Evolutionary conservation across 2,797 vertebrate genomes (phyloP), one percentile per base, ranked within the genome.

Genomic region (Borostomias antarcticus): DNA sequence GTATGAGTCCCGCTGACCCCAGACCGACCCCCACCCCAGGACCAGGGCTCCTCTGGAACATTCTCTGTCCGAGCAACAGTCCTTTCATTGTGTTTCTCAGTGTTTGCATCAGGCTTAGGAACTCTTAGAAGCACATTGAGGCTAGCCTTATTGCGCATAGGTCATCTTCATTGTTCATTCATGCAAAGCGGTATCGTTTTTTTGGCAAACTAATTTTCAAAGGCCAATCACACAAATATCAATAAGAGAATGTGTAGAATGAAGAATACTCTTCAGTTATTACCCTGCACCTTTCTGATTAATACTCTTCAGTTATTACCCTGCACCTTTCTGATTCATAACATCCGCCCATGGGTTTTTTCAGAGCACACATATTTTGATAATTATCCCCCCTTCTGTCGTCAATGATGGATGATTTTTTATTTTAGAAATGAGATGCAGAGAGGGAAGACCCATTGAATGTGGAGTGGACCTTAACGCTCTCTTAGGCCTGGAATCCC

Each of bases 1-100:
- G 97, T 99, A 95, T 89, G 95, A 21, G 43, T 29, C 7, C 2
- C 23, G 0, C 5, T 3, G 17, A 29, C 17, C 28, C 23, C 10
- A 3, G 0, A n/a, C 10, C 1, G 43, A 51, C 32, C 28, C 13
- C 52, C 10, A 53, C 2, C 35, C 35, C 35, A n/a, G n/a, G n/a
- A n/a, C n/a, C 35, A 13, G 15, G 11, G 37, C 1, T 4, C 2
- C 5, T 45, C n/a, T n/a, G n/a, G n/a, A 17, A 45, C 4, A 15
- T n/a, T 28, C 59, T 25, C 29, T 26, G 23, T 23, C n/a, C 53
- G n/a, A 47, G 25, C 40, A 58, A 21, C 48, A 58, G 13, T 13
- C 21, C 37, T 56, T 5, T 35, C 23, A 43, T 40, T 60, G 23
- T 54, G 28, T 57, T 30, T 52, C 40, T 43, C 26, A 11, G 15